Evolutionary conservation across 2,888 invertebrate species (phyloP).

Genomic region (Drosophila lutescens): DNA sequence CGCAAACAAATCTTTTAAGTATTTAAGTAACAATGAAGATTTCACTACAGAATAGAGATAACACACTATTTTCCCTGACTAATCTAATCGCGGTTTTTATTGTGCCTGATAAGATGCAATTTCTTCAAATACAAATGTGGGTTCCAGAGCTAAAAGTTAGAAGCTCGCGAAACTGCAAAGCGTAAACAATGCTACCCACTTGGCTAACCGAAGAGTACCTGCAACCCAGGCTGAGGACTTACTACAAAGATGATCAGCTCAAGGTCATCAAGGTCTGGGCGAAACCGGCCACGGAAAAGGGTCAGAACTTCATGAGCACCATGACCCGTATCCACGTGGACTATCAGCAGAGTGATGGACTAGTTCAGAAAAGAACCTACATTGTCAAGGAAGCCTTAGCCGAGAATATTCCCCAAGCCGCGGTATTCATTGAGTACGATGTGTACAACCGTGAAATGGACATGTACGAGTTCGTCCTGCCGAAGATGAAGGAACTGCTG

Average conservation of each 20-base stretch:
- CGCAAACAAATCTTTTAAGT: not conserved
- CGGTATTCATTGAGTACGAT: slow-evolving; percentile 51
- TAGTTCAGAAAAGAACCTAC: slow-evolving; percentile 35
- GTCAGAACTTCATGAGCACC: slow-evolving; percentile 62
- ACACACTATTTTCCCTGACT: not conserved
- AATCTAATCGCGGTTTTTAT: slow-evolving; percentile 4
- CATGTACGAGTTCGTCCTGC: slow-evolving; percentile 74
- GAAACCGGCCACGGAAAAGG: slow-evolving; percentile 55
- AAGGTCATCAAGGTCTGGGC: slow-evolving; percentile 44
- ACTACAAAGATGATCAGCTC: slow-evolving; percentile 44
- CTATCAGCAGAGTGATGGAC: slow-evolving; percentile 8
- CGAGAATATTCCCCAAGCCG: slow-evolving; percentile 40
- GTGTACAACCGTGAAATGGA: slow-evolving; percentile 70
- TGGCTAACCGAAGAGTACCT: slow-evolving; percentile 63
- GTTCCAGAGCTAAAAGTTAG: not conserved
- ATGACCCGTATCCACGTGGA: slow-evolving; percentile 59
- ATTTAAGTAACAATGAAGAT: not conserved
- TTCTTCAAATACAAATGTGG: slow-evolving; percentile 9
- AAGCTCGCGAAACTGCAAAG: not conserved
- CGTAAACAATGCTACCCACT: slow-evolving; percentile 37
- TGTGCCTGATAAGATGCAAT: slow-evolving; percentile 1
- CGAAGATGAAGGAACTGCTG: slow-evolving; percentile 63
- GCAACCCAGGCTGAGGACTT: slow-evolving; percentile 42
- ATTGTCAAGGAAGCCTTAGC: slow-evolving; percentile 54
- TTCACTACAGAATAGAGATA: not conserved